Percentiles rank a stretch among this genome's conserved stretches.
Conservation (phyloP, 2,888 invertebrate genomes). For the Selenia dentaria region DNA sequence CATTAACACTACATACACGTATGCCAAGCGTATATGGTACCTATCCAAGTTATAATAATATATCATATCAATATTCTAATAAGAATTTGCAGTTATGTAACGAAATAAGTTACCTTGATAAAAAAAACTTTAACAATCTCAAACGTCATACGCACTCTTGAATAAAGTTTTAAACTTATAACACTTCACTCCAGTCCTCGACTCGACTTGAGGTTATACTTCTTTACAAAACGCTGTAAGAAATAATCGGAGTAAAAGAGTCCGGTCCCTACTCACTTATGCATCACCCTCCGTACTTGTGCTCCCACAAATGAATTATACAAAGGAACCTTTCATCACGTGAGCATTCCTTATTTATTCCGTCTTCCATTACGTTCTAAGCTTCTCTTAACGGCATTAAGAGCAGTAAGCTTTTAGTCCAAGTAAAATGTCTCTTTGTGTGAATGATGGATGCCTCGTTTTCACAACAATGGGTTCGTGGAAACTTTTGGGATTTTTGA, state of each 20-base stretch:
- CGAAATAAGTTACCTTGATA: no score
- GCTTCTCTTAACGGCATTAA: slow-evolving; percentile 35
- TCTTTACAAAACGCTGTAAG: slow-evolving; percentile 18
- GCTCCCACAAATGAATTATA: slow-evolving; percentile 52
- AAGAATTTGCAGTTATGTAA: no score
- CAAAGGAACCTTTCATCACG: slow-evolving; percentile 44
- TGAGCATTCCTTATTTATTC: slow-evolving; percentile 50
- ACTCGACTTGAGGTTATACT: slow-evolving; percentile 8
- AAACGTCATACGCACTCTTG: no score
- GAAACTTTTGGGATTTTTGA: not conserved
- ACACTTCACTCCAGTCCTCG: slow-evolving; percentile 13
- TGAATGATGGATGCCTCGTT: slow-evolving; percentile 1
- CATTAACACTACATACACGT: no score
- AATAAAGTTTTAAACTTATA: no score
- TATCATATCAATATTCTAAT: no score
- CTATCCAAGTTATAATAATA: no score
- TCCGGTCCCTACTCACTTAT: slow-evolving; percentile 41
- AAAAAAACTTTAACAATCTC: no score
- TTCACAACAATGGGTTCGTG: slow-evolving; percentile 1
- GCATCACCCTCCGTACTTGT: slow-evolving; percentile 35
- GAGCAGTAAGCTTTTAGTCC: slow-evolving; percentile 38
- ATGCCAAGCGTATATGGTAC: no score
- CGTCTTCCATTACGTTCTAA: slow-evolving; percentile 46
- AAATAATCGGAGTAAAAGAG: slow-evolving; percentile 23
- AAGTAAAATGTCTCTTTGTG: slow-evolving; percentile 37